These are phyloP conservation scores for Abrostola triplasia DNA, from an alignment of 2,888 invertebrate species.

Conservation along the genomic window DNA sequence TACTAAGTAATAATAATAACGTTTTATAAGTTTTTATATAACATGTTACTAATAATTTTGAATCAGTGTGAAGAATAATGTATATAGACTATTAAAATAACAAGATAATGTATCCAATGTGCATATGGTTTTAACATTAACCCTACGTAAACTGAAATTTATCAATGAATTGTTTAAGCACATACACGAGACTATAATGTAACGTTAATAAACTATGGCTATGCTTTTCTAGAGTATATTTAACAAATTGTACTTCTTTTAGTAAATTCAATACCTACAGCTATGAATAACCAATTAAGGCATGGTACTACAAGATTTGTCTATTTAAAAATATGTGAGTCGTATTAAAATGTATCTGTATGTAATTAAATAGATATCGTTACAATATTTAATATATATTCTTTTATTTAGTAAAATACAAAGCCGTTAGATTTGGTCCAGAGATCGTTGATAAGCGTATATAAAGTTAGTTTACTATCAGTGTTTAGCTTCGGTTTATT, in stretches of 20 bases:
- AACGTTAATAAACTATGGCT: neutral
- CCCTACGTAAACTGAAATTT: no score
- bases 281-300: neutral
- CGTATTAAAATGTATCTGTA: neutral
- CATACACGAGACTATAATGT: neutral
- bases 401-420: neutral
- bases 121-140: no score
- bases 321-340: neutral
- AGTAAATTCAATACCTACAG: neutral
- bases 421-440: neutral
- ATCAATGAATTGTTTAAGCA: no score
- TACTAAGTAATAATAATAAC: no score
- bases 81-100: no score
- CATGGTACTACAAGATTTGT: neutral
- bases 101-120: no score
- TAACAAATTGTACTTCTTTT: conserved; percentile 1
- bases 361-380: neutral
- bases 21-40: no score
- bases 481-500: neutral
- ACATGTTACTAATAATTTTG: no score
- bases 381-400: neutral
- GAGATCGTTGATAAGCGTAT: neutral
- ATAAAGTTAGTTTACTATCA: neutral
- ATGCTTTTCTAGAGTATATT: conserved; percentile 1
- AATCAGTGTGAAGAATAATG: no score